These are phyloP conservation scores for Pangasianodon hypophthalmus DNA, from an alignment of 2,113 vertebrate genomes.

Conservation along the genomic window DNA sequence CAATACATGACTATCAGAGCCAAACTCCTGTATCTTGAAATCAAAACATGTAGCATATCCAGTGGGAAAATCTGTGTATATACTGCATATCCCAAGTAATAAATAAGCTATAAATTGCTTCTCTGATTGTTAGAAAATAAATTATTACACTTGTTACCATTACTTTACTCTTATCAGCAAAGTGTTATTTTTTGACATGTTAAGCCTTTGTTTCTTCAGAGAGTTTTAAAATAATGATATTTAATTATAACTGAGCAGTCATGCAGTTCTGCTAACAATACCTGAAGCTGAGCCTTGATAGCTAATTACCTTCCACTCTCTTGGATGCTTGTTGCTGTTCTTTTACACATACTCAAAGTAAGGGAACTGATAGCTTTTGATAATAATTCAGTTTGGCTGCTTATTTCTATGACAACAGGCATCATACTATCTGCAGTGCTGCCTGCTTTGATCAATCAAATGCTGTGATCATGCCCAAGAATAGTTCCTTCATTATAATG, in stretches of 20 bases:
- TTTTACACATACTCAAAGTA: conserved; percentile 28
- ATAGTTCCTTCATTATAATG: conserved; percentile 36
- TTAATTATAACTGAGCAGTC: conserved; percentile 75
- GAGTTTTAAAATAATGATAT: conserved; percentile 67
- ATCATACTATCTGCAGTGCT: conserved; percentile 16
- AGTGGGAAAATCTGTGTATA: not conserved
- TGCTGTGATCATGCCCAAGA: conserved; percentile 30
- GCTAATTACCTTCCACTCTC: conserved; percentile 76
- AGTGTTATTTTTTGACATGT: conserved; percentile 45
- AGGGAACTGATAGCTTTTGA: conserved; percentile 30
- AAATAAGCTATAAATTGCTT: not conserved
- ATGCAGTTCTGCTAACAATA: conserved; percentile 72
- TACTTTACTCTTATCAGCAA: not conserved
- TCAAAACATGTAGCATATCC: not conserved
- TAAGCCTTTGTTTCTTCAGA: not conserved
- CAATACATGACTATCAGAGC: conserved; percentile 43
- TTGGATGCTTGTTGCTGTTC: conserved; percentile 4
- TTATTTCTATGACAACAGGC: conserved; percentile 21
- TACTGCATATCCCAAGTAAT: not conserved
- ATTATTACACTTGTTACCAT: not conserved
- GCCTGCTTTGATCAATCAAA: conserved; percentile 38
- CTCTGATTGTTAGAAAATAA: not conserved
- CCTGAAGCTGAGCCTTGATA: conserved; percentile 73
- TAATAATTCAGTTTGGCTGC: conserved; percentile 26
- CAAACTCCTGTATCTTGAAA: conserved; percentile 29